Conservation (phyloP, 2,888 invertebrate genomes). For the Lasioglossum lativentre region DNA sequence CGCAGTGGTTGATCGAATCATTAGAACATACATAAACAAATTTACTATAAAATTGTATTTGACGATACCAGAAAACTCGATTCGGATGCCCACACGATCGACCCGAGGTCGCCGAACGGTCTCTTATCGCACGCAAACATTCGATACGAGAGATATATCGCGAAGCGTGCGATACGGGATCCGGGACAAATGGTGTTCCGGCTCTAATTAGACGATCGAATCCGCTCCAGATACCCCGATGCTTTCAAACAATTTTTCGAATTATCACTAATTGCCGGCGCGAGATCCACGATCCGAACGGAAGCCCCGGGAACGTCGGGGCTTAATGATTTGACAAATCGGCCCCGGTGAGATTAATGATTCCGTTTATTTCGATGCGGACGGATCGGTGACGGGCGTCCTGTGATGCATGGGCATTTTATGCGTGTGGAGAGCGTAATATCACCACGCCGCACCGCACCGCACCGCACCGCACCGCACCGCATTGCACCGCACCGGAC, state of each 20-base stretch:
- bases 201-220: slow-evolving; percentile 2
- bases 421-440: not conserved
- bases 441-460: no score
- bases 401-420: slow-evolving; percentile 30
- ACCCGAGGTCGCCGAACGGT: not conserved
- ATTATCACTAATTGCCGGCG: not conserved
- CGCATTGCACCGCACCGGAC: not conserved
- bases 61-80: no score
- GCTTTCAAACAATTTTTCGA: not conserved
- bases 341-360: slow-evolving; percentile 33
- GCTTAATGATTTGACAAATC: slow-evolving; percentile 10
- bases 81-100: not conserved
- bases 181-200: not conserved
- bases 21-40: not conserved
- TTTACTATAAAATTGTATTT: no score
- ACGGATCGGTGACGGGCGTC: slow-evolving; percentile 8
- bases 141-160: not conserved
- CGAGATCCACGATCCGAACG: not conserved
- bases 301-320: not conserved
- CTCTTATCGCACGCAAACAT: slow-evolving; percentile 5
- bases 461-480: not conserved
- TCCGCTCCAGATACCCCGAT: not conserved
- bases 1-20: not conserved
- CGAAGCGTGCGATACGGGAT: not conserved
- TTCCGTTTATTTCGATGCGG: slow-evolving; percentile 21